Evolutionary conservation across 2,797 vertebrate genomes (phyloP), one percentile per base, ranked within the genome.

Genomic region (Iguana delicatissima): DNA sequence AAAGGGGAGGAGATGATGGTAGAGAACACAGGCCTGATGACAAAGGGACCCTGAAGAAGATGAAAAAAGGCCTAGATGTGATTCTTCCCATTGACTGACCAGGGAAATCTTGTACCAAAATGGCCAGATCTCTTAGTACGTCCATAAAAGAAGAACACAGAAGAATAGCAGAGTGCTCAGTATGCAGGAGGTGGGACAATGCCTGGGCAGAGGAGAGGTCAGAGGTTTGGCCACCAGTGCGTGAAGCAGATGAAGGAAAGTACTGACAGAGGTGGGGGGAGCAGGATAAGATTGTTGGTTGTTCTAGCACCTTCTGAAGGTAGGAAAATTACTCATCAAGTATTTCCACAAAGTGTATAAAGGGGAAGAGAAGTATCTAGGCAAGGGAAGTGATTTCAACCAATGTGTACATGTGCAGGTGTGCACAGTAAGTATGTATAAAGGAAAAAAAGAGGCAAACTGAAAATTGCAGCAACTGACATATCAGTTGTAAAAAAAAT

Each of bases 381-480:
- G 18, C 35, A 38, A 74, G 16, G 35, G 20, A 77, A 42, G 20
- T 42, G 52, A 18, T 74, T 46, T 46, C 59, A 74, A 35, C 69
- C n/a, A 38, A 16, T 81, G 64, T 29, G 12, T 62, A 67, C 32
- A 52, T 52, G n/a, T n/a, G 26, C 13, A 42, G 38, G 35, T 82
- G 50, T 4, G 29, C 18, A 42, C 32, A 18, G n/a, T 57, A 73
- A 72, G 72, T 38, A 38, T 13, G 10, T 42, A 89, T 13, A 12
- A 16, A 38, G 35, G 69, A 69, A 4, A n/a, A n/a, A 20, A 81
- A 64, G 38, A 52, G 50, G 69, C 2, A 76, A 64, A 50, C 9
- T 84, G 57, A 64, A 84, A 84, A 52, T 74, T 89, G 57, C 42
- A 67, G 32, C 57, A 89, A 67, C 7, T 52, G 42, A 67, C 76